A percentile compares a stretch with the other conserved stretches of the same genome.
These are phyloP conservation scores for Apis cerana DNA, from an alignment of 1,140 invertebrate species.

Conservation along the genomic window DNA sequence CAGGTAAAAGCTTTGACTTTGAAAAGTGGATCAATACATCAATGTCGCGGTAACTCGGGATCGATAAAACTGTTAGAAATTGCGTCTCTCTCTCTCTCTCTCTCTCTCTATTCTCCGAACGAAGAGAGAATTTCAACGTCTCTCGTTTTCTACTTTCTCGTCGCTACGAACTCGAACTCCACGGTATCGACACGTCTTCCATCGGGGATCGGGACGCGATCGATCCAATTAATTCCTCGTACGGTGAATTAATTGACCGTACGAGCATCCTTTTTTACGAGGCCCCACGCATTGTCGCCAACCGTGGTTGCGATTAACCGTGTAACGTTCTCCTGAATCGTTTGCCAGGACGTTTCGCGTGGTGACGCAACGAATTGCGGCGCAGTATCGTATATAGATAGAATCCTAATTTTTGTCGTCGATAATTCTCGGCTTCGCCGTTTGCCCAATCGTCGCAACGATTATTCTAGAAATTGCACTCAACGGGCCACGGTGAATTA, in stretches of 20 bases:
- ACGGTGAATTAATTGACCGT: constrained; percentile 2
- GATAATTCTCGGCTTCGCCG: neutral
- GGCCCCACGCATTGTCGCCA: neutral
- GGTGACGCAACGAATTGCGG: constrained; percentile 15
- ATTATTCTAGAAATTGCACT: neutral
- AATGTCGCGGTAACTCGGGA: constrained; percentile 1
- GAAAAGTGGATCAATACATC: constrained; percentile 29
- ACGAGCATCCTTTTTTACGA: neutral
- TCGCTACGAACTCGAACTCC: neutral
- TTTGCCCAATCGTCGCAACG: neutral
- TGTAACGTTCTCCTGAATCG: neutral
- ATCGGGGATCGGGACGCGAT: neutral
- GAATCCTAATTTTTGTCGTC: constrained; percentile 19
- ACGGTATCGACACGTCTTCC: constrained; percentile 22
- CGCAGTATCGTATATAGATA: neutral
- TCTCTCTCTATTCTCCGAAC: neutral
- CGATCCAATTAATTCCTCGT: constrained; percentile 23
- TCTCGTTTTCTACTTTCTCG: neutral
- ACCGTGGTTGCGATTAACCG: neutral
- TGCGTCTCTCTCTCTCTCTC: neutral
- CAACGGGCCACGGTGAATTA: neutral
- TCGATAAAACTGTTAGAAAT: constrained; percentile 34
- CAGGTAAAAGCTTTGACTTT: constrained; percentile 34
- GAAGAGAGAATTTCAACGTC: neutral
- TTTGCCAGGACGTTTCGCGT: neutral